Base-by-base conservation (phyloP, 2,888 invertebrate genomes). In the Thymelicus acteon region DNA sequence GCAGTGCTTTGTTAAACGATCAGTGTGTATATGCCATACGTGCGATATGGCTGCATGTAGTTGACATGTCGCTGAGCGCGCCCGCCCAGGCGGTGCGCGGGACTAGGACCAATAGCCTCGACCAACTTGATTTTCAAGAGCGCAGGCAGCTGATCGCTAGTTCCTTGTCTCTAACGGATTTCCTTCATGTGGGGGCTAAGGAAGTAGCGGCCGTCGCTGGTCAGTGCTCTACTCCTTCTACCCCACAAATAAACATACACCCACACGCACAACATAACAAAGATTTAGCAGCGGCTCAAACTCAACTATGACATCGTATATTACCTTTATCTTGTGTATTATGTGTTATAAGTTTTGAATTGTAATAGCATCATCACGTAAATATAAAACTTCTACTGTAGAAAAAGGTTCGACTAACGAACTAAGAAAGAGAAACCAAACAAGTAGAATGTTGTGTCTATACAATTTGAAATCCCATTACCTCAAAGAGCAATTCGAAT, bases 41-140 rank as follows among this genome's bases (percentile, higher is more conserved):
- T 82, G 78, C 85, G 86, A 85, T 80, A 93, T 93, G 93, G 89
- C 84, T 82, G 80, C 82, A 83, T 88, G 90, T 86, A 93, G 93
- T 91, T 93, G 93, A 93, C 90, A 93, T 93, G 94, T 92, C 93
- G 86, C 85, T 92, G 88, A 90, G 88, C 91, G 92, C 92, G 89
- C 91, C 92, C 88, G 89, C 89, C 83, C 91, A 88, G 88, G 91
- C 90, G 91, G 92, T 90, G 92, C 93, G 93, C 91, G 92, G 91
- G 79, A 89, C 90, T 77, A 90, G 97, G 82, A 97, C 97, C 92
- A 97, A 96, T 90, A 97, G 97, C 85, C 95, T 97, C 94, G 97
- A 97, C 94, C 97, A 97, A 93, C 95, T 98, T 72, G 98, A 98
- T 93, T 98, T 98, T 88, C 97, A 98, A 91, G 98, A 98, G 94